phyloP scores from a whole-genome alignment of 2,113 vertebrate genomes.

The Leiothrix lutea region DNA sequence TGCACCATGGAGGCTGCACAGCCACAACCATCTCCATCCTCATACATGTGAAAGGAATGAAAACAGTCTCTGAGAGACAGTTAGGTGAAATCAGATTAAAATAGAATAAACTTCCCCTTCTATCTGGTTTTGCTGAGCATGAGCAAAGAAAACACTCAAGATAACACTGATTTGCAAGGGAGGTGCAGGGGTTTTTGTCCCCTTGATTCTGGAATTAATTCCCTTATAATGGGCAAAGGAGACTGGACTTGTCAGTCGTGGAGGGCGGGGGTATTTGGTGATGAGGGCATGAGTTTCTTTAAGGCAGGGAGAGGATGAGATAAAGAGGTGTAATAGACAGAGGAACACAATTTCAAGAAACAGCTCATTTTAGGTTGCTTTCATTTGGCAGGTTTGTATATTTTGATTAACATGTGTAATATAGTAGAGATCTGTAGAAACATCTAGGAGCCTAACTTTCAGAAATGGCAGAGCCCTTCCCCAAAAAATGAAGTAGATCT shows the following conservation, averaged over 20 bases:
- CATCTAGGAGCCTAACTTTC: not conserved
- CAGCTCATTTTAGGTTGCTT: not conserved
- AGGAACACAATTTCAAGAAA: not conserved
- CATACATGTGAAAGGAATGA: not conserved
- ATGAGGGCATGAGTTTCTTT: not conserved
- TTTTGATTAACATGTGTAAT: not conserved
- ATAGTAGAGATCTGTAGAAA: not conserved
- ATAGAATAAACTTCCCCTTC: not conserved
- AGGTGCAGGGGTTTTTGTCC: accelerated
- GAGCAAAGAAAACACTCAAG: not conserved
- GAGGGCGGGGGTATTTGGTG: not conserved
- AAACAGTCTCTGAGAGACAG: not conserved
- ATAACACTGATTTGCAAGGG: not conserved
- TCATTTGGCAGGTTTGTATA: not conserved
- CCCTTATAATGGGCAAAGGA: not conserved
- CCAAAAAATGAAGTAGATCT: not conserved
- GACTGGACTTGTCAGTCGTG: not conserved
- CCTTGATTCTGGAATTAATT: not conserved
- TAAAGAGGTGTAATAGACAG: not conserved
- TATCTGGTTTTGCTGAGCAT: not conserved
- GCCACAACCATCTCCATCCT: not conserved
- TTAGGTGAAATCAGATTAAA: not conserved
- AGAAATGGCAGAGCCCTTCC: not conserved
- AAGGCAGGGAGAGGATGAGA: not conserved
- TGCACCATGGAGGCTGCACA: accelerated